These are phyloP conservation scores for Carcina quercana DNA, from an alignment of 2,888 invertebrate species.

Conservation along the genomic window DNA sequence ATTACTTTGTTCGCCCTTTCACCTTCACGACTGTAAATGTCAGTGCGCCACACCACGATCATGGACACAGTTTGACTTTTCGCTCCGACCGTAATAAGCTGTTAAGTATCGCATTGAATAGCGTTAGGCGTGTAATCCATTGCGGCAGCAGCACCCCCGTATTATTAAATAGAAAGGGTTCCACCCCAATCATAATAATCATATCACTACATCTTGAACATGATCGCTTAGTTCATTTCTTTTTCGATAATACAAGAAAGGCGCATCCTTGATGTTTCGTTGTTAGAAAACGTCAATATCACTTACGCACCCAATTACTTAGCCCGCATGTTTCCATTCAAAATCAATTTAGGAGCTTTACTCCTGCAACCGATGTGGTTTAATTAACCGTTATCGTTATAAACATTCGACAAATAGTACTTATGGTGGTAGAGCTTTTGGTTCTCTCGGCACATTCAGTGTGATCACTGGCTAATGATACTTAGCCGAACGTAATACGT, in stretches of 20 bases:
- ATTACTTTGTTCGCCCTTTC: conserved; percentile 28
- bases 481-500: conserved; percentile 8
- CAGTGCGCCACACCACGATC: conserved; percentile 23
- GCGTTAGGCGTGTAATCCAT: conserved; percentile 56
- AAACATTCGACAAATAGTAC: conserved; percentile 1
- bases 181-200: conserved; percentile 41
- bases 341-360: conserved; percentile 50
- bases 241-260: conserved; percentile 28
- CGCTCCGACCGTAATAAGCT: conserved; percentile 49
- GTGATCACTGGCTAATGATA: conserved; percentile 4
- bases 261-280: conserved; percentile 24
- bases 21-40: conserved; percentile 34
- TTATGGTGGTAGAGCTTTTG: neutral
- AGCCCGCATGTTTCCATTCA: conserved; percentile 52
- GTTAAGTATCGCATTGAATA: conserved; percentile 52
- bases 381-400: conserved; percentile 23
- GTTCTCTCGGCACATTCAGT: neutral
- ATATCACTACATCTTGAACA: conserved; percentile 27
- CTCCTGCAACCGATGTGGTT: too few species aligned
- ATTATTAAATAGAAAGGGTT: conserved; percentile 32
- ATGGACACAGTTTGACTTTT: conserved; percentile 42
- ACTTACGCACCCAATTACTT: conserved; percentile 53
- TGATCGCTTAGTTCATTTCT: conserved; percentile 20
- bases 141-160: conserved; percentile 41
- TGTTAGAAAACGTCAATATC: conserved; percentile 40